phyloP scores from a whole-genome alignment of 1,140 invertebrate genomes.

The Trachymyrmex cornetzi region DNA sequence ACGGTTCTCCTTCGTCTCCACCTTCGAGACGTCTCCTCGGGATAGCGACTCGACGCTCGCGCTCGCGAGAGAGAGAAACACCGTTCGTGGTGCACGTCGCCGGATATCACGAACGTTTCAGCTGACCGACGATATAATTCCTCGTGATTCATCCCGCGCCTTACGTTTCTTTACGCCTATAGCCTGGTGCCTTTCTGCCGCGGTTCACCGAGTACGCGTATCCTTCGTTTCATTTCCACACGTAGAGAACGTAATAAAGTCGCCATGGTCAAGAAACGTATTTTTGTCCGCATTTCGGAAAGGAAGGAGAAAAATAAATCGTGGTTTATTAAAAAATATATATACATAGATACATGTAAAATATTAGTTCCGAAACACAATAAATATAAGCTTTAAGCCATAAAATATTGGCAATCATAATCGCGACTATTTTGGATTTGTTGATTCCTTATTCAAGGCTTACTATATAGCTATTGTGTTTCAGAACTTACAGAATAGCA shows the following conservation, averaged over 20 bases:
- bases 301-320: neutral
- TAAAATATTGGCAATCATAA: no score
- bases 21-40: neutral
- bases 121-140: neutral
- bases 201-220: neutral
- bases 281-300: neutral
- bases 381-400: no score
- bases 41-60: neutral
- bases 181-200: neutral
- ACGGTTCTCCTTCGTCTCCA: neutral
- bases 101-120: constrained; percentile 17
- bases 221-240: neutral
- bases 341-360: no score
- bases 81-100: neutral
- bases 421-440: no score
- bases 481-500: no score
- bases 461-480: no score
- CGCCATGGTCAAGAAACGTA: neutral
- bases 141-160: constrained; percentile 12
- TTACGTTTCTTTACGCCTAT: neutral
- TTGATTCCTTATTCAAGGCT: no score
- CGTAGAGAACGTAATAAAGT: no score
- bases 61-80: neutral
- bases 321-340: neutral
- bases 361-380: no score